These are phyloP conservation scores for Pogonognathellus flavescens DNA, from an alignment of 1,140 invertebrate genomes.

Conservation along the genomic window DNA sequence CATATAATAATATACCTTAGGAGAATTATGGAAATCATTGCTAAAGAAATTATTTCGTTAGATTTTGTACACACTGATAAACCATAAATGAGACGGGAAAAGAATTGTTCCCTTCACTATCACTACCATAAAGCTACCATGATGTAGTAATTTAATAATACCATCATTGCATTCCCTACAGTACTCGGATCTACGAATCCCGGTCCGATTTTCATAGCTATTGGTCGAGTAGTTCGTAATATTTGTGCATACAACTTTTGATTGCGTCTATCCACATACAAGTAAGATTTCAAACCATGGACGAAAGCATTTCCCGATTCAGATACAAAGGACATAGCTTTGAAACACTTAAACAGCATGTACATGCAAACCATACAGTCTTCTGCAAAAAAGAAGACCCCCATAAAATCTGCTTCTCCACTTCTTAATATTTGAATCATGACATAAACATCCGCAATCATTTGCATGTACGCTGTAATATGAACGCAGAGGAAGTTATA, in stretches of 20 bases:
- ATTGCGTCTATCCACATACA: neutral
- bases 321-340: neutral
- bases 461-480: slow-evolving; percentile 21
- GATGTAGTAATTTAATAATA: slow-evolving; percentile 20
- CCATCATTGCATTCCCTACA: slow-evolving; percentile 44
- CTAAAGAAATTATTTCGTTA: too few relatives aligned
- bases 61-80: too few relatives aligned
- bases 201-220: slow-evolving; percentile 33
- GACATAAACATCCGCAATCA: slow-evolving; percentile 19
- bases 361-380: slow-evolving; percentile 40
- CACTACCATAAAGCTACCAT: slow-evolving; percentile 19
- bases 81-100: too few relatives aligned
- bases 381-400: slow-evolving; percentile 11
- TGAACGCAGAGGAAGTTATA: neutral
- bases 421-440: neutral
- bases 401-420: slow-evolving; percentile 7
- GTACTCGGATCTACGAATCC: neutral
- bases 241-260: neutral
- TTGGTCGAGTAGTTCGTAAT: neutral
- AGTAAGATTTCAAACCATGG: neutral
- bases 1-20: too few relatives aligned
- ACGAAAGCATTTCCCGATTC: neutral
- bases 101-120: neutral
- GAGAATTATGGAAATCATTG: too few relatives aligned
- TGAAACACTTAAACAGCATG: slow-evolving; percentile 24